Base-by-base conservation (phyloP, 37 sponge, comb jelly and placozoan genomes). In the Beroe forskalii region DNA sequence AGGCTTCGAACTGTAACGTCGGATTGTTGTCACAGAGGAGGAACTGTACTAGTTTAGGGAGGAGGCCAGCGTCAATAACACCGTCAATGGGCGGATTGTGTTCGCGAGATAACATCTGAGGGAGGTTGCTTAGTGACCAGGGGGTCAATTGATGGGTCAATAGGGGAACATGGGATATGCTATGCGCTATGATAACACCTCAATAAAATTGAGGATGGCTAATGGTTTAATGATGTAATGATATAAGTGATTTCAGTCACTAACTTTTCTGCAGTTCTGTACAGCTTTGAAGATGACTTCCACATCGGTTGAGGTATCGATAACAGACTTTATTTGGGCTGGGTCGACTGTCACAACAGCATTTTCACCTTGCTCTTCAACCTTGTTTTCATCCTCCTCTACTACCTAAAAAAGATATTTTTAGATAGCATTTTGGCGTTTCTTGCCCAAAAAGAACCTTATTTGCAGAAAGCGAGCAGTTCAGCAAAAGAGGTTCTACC, bases 1-100 rank as follows among this genome's bases (percentile, higher is more conserved):
- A 95, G 2, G 99, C 93, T 40, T 97, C 99, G 90, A 96, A 97
- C 90, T 97, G 99, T 0, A 97, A 89, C 60, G 91, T 91, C 48
- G 93, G 91, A n/a, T 92, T 93, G 48, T 90, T 22, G 33, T 76
- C 37, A 41, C 31, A 67, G 48, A 44, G 40, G 17, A 93, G 90
- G 42, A 40, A 92, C 43, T 89, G 44, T 39, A 92, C 90, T 35
- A 92, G 90, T 62, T 64, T 48, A 3, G 92, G 92, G 23, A 92
- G 63, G 30, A 92, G 62, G 36, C 92, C 92, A 27, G 92, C 61
- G 60, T 92, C 62, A 14, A 92, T 92, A 0, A 92, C 90, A n/a
- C 32, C 62, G 38, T 91, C 92, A n/a, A 91, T 89, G 33, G 92
- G 92, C 4, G 92, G 92, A 30, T 37, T 43, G 38, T 69, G 69